phyloP scores from a whole-genome alignment of 2,113 vertebrate genomes.

The Terrapene triunguis region DNA sequence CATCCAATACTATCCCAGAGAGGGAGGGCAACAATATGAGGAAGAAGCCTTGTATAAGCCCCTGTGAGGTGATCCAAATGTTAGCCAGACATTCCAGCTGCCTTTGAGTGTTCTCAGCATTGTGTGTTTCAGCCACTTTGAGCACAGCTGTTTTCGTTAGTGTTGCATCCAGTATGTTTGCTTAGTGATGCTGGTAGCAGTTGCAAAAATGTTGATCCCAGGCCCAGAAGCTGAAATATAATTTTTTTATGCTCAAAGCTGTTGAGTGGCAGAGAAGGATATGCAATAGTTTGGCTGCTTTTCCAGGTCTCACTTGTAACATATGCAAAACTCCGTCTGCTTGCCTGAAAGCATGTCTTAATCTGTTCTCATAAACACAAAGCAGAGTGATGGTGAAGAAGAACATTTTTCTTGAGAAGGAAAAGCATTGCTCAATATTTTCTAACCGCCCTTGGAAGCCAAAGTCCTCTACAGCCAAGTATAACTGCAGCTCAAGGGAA shows the following conservation, averaged over 20 bases:
- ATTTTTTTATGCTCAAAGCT: background rate
- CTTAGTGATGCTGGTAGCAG: background rate
- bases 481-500: background rate
- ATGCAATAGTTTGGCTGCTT: background rate
- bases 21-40: background rate
- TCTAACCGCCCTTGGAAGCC: background rate
- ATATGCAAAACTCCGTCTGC: background rate
- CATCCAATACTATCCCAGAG: background rate
- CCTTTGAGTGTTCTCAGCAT: background rate
- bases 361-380: background rate
- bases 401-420: background rate
- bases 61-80: background rate
- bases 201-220: background rate
- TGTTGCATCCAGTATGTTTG: background rate
- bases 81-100: background rate
- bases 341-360: background rate
- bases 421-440: background rate
- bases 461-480: background rate
- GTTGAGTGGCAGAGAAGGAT: background rate
- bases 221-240: background rate
- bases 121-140: background rate
- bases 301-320: background rate
- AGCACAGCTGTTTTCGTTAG: background rate
- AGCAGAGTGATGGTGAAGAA: background rate
- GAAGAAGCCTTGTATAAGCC: accelerated